Base-by-base conservation (phyloP, 2,113 vertebrate species). In the Bothrops jararaca region DNA sequence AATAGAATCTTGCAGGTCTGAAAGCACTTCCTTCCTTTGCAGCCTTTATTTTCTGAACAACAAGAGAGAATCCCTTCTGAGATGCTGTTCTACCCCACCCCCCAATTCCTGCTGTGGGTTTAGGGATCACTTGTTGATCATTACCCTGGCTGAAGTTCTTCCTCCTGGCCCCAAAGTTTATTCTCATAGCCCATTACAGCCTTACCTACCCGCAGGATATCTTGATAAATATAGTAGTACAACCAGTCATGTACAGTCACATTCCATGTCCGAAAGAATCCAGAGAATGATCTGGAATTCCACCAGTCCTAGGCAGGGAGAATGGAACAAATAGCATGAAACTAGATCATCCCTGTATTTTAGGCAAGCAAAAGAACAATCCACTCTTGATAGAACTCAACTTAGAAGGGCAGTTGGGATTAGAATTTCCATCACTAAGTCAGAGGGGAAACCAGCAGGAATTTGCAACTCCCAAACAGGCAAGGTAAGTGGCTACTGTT, bases 201-300 rank as follows among this genome's bases (percentile, higher is more conserved):
- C 57, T 39, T 42, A 95, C 88, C 0, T 96, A 99, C 98, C 98
- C 96, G 96, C 85, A 98, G 97, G 80, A 98, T 97, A 80, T 99
- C 98, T 92, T 98, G 97, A 95, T 99, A 99, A 12, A 97, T 94
- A 0, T 99, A 99, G 94, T 97, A 97, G 95, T 98, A 99, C 22
- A 99, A 96, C 98, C 98, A 99, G 95, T 99, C 98, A 0, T 99
- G 98, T n/a, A 99, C 98, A 60, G 99, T 98, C 48, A 98, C 96
- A 2, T 99, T 99, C 98, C 98, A 99, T 0, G 98, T 99, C 7
- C 98, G 98, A 94, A 98, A 99, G 94, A 98, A 99, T 96, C 98
- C 98, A 34, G 98, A 96, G 80, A 99, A 99, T 22, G 98, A 99
- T 0, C 98, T 98, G 0, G 98, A 98, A 92, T 99, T 99, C 98